phyloP scores from a whole-genome alignment of 2,888 invertebrate genomes.

The Stegophylla sp. region DNA sequence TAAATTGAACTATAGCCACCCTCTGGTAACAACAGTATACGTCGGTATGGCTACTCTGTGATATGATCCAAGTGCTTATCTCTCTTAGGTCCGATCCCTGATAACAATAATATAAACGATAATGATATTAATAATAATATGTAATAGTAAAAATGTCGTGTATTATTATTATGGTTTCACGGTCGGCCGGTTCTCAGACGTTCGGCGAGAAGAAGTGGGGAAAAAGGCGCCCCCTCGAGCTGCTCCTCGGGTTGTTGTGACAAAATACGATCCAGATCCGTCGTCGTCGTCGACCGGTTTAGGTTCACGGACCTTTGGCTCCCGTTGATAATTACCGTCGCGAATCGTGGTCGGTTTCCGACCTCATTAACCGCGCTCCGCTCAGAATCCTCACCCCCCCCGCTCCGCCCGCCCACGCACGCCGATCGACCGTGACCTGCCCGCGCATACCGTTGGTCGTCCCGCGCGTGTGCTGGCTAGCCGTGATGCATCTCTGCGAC shows the following conservation, averaged over 20 bases:
- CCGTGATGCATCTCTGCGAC: not conserved
- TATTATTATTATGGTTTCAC: conserved; percentile 15
- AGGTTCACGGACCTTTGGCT: conserved; percentile 58
- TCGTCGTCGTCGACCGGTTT: conserved; percentile 36
- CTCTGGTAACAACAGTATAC: too few relatives aligned
- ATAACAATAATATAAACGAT: not conserved
- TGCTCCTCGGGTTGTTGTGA: not conserved
- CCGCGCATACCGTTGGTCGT: not conserved
- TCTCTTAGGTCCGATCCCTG: too few relatives aligned
- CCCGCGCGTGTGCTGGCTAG: conserved; percentile 9
- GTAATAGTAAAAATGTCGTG: not conserved
- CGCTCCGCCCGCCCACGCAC: not conserved
- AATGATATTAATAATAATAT: not conserved
- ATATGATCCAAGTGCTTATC: too few relatives aligned
- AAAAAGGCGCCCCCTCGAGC: conserved; percentile 19
- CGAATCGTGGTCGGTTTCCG: conserved; percentile 57
- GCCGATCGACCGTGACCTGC: conserved; percentile 25
- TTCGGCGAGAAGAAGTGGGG: not conserved
- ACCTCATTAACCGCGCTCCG: conserved; percentile 53
- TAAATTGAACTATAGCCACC: too few relatives aligned
- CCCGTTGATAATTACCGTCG: conserved; percentile 57
- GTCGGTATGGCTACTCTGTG: too few relatives aligned
- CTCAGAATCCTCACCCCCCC: conserved; percentile 22
- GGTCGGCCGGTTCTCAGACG: conserved; percentile 31
- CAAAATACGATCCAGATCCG: conserved; percentile 46